phyloP scores from a whole-genome alignment of 2,797 vertebrate species.

The Pyrocephalus nanus region DNA sequence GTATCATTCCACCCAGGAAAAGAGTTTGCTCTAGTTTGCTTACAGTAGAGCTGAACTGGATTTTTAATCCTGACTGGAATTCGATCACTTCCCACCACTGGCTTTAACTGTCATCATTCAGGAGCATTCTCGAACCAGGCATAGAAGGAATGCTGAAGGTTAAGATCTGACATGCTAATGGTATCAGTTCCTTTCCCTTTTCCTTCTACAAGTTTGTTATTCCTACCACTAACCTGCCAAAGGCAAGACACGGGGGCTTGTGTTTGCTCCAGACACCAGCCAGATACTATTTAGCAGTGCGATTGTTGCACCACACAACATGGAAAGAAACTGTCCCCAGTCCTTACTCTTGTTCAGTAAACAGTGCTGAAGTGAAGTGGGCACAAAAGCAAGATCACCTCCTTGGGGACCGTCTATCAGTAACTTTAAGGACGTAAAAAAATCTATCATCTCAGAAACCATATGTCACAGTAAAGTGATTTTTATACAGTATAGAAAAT shows the following conservation, averaged over 20 bases:
- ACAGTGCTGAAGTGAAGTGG: neutral
- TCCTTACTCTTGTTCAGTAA: neutral
- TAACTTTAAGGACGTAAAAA: neutral
- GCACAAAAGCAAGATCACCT: neutral
- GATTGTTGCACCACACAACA: neutral
- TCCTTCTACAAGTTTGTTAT: neutral
- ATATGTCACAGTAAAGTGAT: neutral
- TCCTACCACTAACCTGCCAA: neutral
- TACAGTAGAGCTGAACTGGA: neutral
- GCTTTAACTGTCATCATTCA: neutral
- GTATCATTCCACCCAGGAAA: neutral
- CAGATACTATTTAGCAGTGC: neutral
- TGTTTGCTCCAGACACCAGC: neutral
- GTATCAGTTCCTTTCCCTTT: neutral
- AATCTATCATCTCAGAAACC: neutral
- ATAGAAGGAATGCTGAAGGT: neutral
- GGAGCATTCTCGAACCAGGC: neutral
- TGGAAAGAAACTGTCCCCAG: neutral
- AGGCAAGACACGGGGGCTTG: neutral
- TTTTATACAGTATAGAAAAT: neutral
- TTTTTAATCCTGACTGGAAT: neutral
- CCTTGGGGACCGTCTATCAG: neutral
- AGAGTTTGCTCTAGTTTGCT: neutral
- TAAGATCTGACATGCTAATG: neutral
- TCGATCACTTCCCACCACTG: neutral